phyloP scores from a whole-genome alignment of 2,888 invertebrate genomes.

The Cryptophagus acutangulus region DNA sequence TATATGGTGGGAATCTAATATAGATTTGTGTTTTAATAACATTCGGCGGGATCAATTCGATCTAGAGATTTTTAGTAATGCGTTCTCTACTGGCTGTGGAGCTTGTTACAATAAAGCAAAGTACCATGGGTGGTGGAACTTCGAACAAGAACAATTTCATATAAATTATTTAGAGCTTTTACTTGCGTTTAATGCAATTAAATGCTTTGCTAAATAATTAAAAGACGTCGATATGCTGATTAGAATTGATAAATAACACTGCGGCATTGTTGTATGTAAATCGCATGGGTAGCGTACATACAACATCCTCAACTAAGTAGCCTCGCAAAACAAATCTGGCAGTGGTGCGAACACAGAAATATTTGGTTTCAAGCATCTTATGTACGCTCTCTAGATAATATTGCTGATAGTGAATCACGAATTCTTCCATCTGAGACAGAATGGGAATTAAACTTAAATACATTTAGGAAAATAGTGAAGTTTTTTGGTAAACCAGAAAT shows the following conservation, averaged over 20 bases:
- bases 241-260: conserved; percentile 19
- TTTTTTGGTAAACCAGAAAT: conserved; percentile 7
- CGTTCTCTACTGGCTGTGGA: conserved; percentile 27
- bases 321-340: background rate
- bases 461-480: background rate
- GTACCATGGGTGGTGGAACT: conserved; percentile 20
- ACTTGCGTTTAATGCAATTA: conserved; percentile 23
- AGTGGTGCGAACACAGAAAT: conserved; percentile 1
- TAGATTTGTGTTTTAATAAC: conserved; percentile 1
- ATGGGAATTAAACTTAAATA: background rate
- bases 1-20: conserved; percentile 25
- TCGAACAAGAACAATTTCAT: conserved; percentile 17
- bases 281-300: conserved; percentile 16
- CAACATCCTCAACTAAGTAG: background rate
- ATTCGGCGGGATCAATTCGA: conserved; percentile 11
- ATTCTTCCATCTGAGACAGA: conserved; percentile 1
- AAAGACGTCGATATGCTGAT: conserved; percentile 14
- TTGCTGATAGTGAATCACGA: conserved; percentile 1
- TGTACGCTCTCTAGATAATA: background rate
- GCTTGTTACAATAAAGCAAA: conserved; percentile 13
- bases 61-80: conserved; percentile 24
- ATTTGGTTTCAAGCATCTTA: conserved; percentile 1
- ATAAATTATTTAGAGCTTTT: conserved; percentile 27
- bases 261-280: conserved; percentile 19
- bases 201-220: conserved; percentile 22